phyloP scores from a whole-genome alignment of 2,888 invertebrate genomes.

The Lasioglossum marginatum region DNA sequence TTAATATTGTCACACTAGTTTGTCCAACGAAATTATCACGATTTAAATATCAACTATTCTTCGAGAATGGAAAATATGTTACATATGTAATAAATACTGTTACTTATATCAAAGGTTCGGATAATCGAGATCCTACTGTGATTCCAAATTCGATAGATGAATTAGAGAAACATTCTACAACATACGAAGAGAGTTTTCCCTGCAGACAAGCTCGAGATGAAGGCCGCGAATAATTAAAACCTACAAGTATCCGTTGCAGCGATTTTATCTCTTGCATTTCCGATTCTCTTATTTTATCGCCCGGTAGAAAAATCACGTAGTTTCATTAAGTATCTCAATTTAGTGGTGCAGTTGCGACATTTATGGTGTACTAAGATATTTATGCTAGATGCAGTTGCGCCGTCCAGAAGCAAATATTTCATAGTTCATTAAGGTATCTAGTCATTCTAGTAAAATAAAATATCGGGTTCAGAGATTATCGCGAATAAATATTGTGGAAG shows the following conservation, averaged over 20 bases:
- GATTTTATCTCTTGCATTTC: background rate
- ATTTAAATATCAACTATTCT: too few relatives aligned
- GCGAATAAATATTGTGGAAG: background rate
- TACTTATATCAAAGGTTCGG: background rate
- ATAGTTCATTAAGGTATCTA: background rate
- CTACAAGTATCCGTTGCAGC: background rate
- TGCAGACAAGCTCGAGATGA: background rate
- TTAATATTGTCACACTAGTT: too few relatives aligned
- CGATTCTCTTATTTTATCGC: background rate
- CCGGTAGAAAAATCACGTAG: background rate
- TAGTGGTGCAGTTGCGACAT: background rate
- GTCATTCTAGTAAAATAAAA: background rate
- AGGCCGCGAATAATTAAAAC: background rate
- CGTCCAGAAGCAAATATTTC: background rate
- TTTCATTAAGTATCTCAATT: background rate
- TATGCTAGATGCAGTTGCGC: background rate
- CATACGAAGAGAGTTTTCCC: background rate
- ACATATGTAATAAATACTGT: too few relatives aligned
- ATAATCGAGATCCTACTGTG: background rate
- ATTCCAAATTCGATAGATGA: background rate
- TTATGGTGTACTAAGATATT: background rate
- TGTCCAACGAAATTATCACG: too few relatives aligned
- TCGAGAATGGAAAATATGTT: too few relatives aligned
- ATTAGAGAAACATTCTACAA: background rate
- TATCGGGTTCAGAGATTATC: background rate